These are phyloP conservation scores for Orthonychiurus folsomi DNA, from an alignment of 2,888 invertebrate genomes.

Conservation along the genomic window DNA sequence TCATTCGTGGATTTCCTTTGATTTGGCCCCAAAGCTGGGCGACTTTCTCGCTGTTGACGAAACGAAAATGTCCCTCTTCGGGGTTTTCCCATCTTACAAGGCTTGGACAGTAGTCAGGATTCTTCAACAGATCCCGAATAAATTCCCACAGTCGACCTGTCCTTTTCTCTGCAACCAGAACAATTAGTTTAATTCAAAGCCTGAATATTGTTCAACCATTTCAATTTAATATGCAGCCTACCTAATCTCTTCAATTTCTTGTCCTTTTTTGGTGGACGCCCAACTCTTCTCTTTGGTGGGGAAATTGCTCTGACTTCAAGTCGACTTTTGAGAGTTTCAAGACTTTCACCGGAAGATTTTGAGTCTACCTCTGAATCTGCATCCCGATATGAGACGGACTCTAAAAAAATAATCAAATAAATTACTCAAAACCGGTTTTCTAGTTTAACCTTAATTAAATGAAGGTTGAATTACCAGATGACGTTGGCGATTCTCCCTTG, in stretches of 20 bases:
- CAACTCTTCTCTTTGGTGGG: slow-evolving; percentile 39
- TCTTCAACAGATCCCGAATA: slow-evolving; percentile 67
- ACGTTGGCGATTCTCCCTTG: slow-evolving; percentile 35
- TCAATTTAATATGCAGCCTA: no score
- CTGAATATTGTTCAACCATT: no score
- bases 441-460: background rate
- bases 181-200: no score
- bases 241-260: slow-evolving; percentile 38
- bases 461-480: slow-evolving; percentile 32
- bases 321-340: slow-evolving; percentile 24
- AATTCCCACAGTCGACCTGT: slow-evolving; percentile 66
- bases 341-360: slow-evolving; percentile 35
- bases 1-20: slow-evolving; percentile 82
- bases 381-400: slow-evolving; percentile 28
- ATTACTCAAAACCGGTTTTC: background rate
- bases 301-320: slow-evolving; percentile 21
- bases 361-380: slow-evolving; percentile 37
- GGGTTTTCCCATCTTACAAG: slow-evolving; percentile 83
- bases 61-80: slow-evolving; percentile 72
- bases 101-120: slow-evolving; percentile 65
- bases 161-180: slow-evolving; percentile 43
- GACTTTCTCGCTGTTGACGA: slow-evolving; percentile 75
- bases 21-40: slow-evolving; percentile 78
- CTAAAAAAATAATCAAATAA: slow-evolving; percentile 14
- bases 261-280: slow-evolving; percentile 39